Base-by-base conservation (phyloP, 1,140 invertebrate genomes). In the Zaprionus davidi region DNA sequence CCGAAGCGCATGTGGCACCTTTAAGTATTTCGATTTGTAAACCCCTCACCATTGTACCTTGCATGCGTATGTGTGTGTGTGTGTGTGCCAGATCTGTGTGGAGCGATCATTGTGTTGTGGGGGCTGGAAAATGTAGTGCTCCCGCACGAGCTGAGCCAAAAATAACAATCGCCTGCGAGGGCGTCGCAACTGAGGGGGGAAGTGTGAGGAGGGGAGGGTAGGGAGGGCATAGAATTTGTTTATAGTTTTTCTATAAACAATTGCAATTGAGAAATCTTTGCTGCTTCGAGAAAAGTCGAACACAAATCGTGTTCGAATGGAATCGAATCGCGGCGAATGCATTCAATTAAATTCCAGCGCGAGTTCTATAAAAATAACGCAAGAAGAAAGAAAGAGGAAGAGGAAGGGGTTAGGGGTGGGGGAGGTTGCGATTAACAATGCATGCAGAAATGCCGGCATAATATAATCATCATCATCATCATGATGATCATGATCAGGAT, bases 1-100 rank as follows among this genome's bases (percentile, higher is more conserved):
- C 69, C 75, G 81, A 76, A 78, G 78, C 78, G 85, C 87, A 88
- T 88, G 75, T 88, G 84, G 78, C 85, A 88, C 84, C 84, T 88
- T 90, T 90, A 88, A 88, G 84, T 88, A 86, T 81, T 81, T 44
- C 63, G 62, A 71, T 56, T 57, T 72, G 41, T 46, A 41, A 34
- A 20, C 60, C 38, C 44, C 44, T 46, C 28, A 20, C 38, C 9
- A 57, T 24, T 20, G 17, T 58, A 58, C 26, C 46, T 51, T 51
- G 7, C 20, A 5, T 22, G 5, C 38, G 15, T n/a, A 15, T 22
- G 46, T 31, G 7, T 28, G 28, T 51, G 20, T 22, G 6, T 5
- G 11, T 22, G 3, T 49, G 17, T n/a, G 17, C 11, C 12, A 20
- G 71, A 53, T 44, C 41, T 13, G 56, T 74, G 56, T 79, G 78